Evolutionary conservation across 37 sponge, comb jelly and placozoan species (phyloP).

Genomic region (Mnemiopsis leidyi): DNA sequence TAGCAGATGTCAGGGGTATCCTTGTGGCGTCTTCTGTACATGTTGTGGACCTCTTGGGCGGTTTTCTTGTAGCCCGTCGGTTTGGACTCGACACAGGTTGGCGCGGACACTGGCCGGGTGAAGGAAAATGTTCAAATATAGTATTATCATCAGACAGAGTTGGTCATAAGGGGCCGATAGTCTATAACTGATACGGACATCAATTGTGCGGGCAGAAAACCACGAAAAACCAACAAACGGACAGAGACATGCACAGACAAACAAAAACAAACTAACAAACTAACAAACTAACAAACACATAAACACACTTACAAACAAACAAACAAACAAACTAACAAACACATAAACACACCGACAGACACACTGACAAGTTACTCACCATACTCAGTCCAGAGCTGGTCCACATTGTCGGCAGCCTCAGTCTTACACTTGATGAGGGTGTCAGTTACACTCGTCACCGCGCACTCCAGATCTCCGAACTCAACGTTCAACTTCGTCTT

Average conservation of each 20-base stretch:
- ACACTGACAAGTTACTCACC: not conserved
- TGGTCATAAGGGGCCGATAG: too few relatives aligned
- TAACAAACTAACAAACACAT: too few relatives aligned
- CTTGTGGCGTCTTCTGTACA: slow-evolving; percentile 3
- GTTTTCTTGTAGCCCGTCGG: not conserved
- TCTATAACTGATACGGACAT: too few relatives aligned
- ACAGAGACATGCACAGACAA: too few relatives aligned
- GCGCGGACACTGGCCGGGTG: not conserved
- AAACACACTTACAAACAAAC: not conserved
- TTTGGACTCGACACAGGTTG: slow-evolving; percentile 14
- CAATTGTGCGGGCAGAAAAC: too few relatives aligned
- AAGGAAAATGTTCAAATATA: too few relatives aligned
- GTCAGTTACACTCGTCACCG: not conserved
- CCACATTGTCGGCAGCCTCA: not conserved
- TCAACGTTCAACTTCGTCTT: not conserved
- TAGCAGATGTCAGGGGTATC: slow-evolving; percentile 45
- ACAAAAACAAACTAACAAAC: too few relatives aligned
- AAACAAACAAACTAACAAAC: not conserved
- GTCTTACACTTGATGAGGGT: not conserved
- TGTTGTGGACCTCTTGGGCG: slow-evolving; percentile 35
- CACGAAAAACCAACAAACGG: too few relatives aligned
- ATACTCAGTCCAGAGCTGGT: slow-evolving; percentile 1
- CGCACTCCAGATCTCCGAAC: not conserved
- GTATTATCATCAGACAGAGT: too few relatives aligned
- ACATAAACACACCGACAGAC: not conserved